Conservation (phyloP, 2,797 vertebrate species). For the Halcyon smyrnensis region DNA sequence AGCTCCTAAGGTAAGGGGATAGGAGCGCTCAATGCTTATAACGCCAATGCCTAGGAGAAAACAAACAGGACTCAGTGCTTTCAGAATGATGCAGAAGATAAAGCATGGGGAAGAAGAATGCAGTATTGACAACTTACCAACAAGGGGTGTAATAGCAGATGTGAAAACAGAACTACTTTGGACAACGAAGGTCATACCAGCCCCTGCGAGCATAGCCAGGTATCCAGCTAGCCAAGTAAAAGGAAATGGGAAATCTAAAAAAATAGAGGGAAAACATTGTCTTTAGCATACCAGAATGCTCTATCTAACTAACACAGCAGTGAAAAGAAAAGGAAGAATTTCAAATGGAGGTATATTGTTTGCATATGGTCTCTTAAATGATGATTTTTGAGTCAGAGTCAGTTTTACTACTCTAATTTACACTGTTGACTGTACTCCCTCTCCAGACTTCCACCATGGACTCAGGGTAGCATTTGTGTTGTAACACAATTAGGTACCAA, state of each 20-base stretch:
- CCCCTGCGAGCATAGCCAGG: constrained; percentile 92
- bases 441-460: background rate
- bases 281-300: background rate
- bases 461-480: background rate
- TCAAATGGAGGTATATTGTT: background rate
- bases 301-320: background rate
- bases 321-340: background rate
- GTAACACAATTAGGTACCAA: background rate
- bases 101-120: background rate
- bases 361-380: background rate
- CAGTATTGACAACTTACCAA: constrained; percentile 83
- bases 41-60: constrained; percentile 88
- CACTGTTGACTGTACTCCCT: background rate
- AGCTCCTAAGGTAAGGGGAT: constrained; percentile 93
- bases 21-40: constrained; percentile 93
- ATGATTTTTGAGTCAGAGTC: rapidly evolving
- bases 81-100: background rate
- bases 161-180: constrained; percentile 99
- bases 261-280: background rate
- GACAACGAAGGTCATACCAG: constrained; percentile 96
- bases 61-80: background rate
- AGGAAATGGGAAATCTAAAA: constrained; percentile 94
- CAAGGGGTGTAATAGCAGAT: constrained; percentile 94
- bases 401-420: background rate
- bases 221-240: constrained; percentile 95